Evolutionary conservation across 2,797 vertebrate species (phyloP).

Genomic region (Periparus ater): DNA sequence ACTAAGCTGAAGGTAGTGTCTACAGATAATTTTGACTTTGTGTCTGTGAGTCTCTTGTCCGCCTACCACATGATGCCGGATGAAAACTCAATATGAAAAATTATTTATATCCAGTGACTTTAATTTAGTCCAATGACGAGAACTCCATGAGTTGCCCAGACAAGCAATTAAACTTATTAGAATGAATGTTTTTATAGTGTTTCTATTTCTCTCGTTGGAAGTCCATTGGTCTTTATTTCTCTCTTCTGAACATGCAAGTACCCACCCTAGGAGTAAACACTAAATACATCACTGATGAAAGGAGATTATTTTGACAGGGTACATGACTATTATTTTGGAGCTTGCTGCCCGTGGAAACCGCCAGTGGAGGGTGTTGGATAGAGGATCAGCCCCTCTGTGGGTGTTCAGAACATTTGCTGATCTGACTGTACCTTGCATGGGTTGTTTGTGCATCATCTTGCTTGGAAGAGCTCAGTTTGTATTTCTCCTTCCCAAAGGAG

Average conservation of each 20-base stretch:
- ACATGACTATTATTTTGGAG: not conserved
- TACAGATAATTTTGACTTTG: not conserved
- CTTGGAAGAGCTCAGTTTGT: not conserved
- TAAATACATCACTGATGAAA: not conserved
- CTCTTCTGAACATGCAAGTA: not conserved
- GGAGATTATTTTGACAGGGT: not conserved
- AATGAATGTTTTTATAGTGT: constrained; percentile 28
- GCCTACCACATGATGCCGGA: not conserved
- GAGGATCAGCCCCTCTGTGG: not conserved
- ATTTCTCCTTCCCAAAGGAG: not conserved
- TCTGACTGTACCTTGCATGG: not conserved
- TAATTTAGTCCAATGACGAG: not conserved
- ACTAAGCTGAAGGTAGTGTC: not conserved
- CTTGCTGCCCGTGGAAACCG: not conserved
- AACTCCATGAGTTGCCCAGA: constrained; percentile 6
- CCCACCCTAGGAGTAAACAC: not conserved
- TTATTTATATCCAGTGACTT: constrained; percentile 8
- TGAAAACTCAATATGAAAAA: constrained; percentile 7
- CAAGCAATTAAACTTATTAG: constrained; percentile 52
- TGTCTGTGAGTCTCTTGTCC: not conserved
- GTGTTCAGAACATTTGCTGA: not conserved
- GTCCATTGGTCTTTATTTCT: constrained; percentile 19
- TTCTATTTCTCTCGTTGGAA: constrained; percentile 17
- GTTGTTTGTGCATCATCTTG: not conserved
- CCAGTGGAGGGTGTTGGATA: not conserved